Base-by-base conservation (phyloP, 2,113 vertebrate species). In the Marmota flaviventris region DNA sequence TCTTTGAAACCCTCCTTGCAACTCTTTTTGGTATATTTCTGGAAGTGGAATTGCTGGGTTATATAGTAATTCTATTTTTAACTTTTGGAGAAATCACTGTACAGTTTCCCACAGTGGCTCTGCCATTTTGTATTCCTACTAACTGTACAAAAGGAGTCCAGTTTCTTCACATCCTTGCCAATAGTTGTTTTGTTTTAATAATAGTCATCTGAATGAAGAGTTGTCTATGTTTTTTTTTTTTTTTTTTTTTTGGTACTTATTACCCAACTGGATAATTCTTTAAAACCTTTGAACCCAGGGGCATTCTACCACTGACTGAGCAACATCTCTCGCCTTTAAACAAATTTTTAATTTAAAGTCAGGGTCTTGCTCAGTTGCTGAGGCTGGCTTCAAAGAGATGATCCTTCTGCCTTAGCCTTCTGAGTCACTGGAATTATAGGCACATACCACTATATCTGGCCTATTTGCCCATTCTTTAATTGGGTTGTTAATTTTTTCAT, bases 121-220 rank as follows among this genome's bases (percentile, higher is more conserved):
- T 2, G 67, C 17, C 70, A 51, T 78, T 95, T 95, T 87, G 85
- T 27, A 91, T 75, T 93, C n/a, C 45, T 34, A 61, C 29, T n/a
- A 88, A 18, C 56, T 91, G 24, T 29, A 11, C 12, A 61, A 14
- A 61, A 18, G 70, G 24, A n/a, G 32, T 70, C 34, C 6, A 88
- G 7, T 93, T 93, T 85, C 25, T 93, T 85, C 81, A 92, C 22
- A 76, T 77, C 12, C 34, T 90, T 86, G 48, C 34, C 4, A 63
- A 6, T 29, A 93, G 34, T 58, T 42, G 4, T 39, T 12, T 16
- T 87, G 10, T 14, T 69, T 12, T 84, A 42, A 75, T 72, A 67
- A 61, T n/a, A 89, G 61, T 34, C 34, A 94, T 72, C 13, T 29
- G 83, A 53, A 42, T 84, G 45, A 77, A 89, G 34, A 79, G 39